Evolutionary conservation across 2,888 invertebrate species (phyloP), one percentile per base, ranked within the genome.

Genomic region (Oxyteleia sp.): DNA sequence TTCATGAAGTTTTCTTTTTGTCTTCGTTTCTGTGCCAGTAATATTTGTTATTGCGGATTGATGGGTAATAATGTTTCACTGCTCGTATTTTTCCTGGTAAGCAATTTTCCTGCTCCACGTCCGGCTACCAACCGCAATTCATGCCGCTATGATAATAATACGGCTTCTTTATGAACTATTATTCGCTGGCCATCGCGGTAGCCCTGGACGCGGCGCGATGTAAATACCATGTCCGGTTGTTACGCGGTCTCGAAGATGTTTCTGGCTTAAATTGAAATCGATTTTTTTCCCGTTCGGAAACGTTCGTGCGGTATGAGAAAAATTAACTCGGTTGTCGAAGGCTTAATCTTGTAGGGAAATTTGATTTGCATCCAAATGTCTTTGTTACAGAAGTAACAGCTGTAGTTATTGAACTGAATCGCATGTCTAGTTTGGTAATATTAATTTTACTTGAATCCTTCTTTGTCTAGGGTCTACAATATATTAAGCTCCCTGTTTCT

Each of bases 151-250:
- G 71, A 82, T 82, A 84, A 84, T 82, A 74, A 84, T 68, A 80
- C 61, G 55, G 82, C 72, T 84, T 72, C 84, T 82, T 82, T 82
- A 84, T 80, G 79, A 82, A 82, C 82, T 79, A 82, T 84, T 82
- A 84, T 84, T 82, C 72, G 59, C 74, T 75, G 79, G 59, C 84
- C 81, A 84, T 78, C 74, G 71, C 74, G 32, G 69, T 63, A 80
- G 69, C 81, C 63, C 78, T 68, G 74, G 63, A 72, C 78, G 55
- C 59, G 35, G 43, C 18, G 59, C 57, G 75, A 78, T 78, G 82
- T 71, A 82, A 75, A 80, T 75, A 75, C 76, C 71, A 26, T 61
- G 71, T 84, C 80, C 75, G 80, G 68, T 74, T 57, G 72, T 78
- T 78, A 49, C 66, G 64, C 45, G 51, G 57, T 76, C 57, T 47